Evolutionary conservation across 2,113 vertebrate genomes (phyloP), one percentile per base, ranked within the genome.

Genomic region (Meriones unguiculatus): DNA sequence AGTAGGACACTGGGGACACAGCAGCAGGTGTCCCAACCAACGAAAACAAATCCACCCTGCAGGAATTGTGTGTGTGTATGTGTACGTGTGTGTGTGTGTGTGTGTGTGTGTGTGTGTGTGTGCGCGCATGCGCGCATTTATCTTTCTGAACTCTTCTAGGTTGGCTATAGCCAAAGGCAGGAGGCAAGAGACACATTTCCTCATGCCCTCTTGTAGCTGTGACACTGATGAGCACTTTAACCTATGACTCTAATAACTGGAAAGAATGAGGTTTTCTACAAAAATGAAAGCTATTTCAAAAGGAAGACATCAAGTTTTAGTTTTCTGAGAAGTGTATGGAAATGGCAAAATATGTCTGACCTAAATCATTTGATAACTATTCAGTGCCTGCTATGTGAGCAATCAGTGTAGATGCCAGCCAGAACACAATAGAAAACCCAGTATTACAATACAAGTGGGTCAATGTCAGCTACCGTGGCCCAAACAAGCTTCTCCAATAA

Each of bases 241-340:
- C 59, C 92, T 81, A 52, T 11, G 8, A 95, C 13, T 89, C 35
- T 70, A 87, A 91, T 46, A 86, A 35, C 82, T 6, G 50, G n/a
- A 80, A 91, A 91, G 12, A 94, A 3, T 30, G 24, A 62, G 77
- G 9, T 62, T 62, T 87, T 87, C 54, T 75, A 78, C 72, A 69
- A 95, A 86, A 38, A 87, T 38, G 6, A 46, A 84, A 81, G 93
- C 67, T 82, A 87, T 32, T 95, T 72, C 89, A 78, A 94, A 57
- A 81, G 24, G 22, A 89, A 62, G 14, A 72, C 50, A 50, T 67
- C 54, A 89, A 69, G 91, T 80, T 96, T 78, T 87, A 81, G 77
- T 72, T 89, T 95, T 57, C 86, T 54, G n/a, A 91, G 32, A 87
- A 69, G 18, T n/a, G 10, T 64, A 78, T 12, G 38, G 77, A 62